These are phyloP conservation scores for Typhlichthys eigenmanni DNA, from an alignment of 2,797 vertebrate genomes.

Conservation along the genomic window DNA sequence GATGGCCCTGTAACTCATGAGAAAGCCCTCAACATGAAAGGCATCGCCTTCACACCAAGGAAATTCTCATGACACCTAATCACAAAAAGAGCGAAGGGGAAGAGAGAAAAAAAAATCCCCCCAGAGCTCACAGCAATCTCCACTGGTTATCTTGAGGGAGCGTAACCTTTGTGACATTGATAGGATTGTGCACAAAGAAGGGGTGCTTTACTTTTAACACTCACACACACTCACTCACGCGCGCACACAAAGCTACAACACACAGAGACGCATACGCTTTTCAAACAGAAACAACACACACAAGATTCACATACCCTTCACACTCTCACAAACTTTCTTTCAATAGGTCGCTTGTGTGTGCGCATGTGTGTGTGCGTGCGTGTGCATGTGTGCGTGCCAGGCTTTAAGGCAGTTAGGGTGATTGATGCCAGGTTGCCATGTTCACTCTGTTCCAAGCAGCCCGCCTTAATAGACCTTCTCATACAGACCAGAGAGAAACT, in stretches of 20 bases:
- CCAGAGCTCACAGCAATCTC: slow-evolving; percentile 73
- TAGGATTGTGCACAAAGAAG: slow-evolving; percentile 78
- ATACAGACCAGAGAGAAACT: slow-evolving; percentile 43
- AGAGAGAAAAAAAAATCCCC: slow-evolving; percentile 55
- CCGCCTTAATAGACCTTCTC: slow-evolving; percentile 58
- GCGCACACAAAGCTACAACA: neutral
- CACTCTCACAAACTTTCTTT: slow-evolving; percentile 42
- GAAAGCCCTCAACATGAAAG: slow-evolving; percentile 78
- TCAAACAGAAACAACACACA: neutral
- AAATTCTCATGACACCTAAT: slow-evolving; percentile 80
- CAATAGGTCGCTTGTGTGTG: slow-evolving; percentile 41
- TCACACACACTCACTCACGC: slow-evolving; percentile 12
- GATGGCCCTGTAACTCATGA: slow-evolving; percentile 66
- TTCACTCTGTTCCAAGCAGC: slow-evolving; percentile 38
- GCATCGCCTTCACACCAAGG: slow-evolving; percentile 77
- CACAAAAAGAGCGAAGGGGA: slow-evolving; percentile 69
- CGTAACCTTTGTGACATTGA: slow-evolving; percentile 83
- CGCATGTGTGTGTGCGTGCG: slow-evolving; percentile 28
- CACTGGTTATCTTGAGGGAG: slow-evolving; percentile 76
- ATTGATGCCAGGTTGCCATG: slow-evolving; percentile 61
- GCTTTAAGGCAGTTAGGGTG: slow-evolving; percentile 57
- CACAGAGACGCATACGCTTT: slow-evolving; percentile 14
- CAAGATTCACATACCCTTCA: slow-evolving; percentile 7
- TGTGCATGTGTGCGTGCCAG: slow-evolving; percentile 30
- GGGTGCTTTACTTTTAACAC: slow-evolving; percentile 38